These are phyloP conservation scores for Stenopsyche tienmushanensis DNA, from an alignment of 1,140 invertebrate genomes.

Conservation along the genomic window DNA sequence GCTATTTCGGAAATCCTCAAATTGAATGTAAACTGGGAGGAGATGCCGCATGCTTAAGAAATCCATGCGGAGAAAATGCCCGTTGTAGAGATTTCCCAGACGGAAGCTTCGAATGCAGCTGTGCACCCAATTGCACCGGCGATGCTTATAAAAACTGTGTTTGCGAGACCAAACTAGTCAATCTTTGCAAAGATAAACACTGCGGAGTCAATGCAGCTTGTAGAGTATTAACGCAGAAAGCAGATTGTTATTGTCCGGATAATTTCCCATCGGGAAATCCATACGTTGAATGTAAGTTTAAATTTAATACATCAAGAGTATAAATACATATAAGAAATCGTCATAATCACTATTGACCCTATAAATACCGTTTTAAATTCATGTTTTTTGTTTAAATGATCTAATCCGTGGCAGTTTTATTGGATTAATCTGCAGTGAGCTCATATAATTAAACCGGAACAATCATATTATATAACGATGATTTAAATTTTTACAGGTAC, in stretches of 20 bases:
- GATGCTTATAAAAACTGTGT: conserved; percentile 77
- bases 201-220: conserved; percentile 85
- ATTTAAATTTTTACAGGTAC: conserved; percentile 59
- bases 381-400: too few species aligned
- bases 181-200: conserved; percentile 67
- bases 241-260: conserved; percentile 81
- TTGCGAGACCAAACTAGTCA: conserved; percentile 63
- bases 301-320: background rate
- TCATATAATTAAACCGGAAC: too few species aligned
- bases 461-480: too few species aligned
- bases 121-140: conserved; percentile 75
- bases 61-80: conserved; percentile 83
- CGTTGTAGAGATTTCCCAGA: conserved; percentile 73
- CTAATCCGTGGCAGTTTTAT: too few species aligned
- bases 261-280: conserved; percentile 82
- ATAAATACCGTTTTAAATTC: too few species aligned
- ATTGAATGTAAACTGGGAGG: conserved; percentile 70
- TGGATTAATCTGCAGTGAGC: too few species aligned
- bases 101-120: conserved; percentile 75
- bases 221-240: conserved; percentile 63
- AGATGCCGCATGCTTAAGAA: conserved; percentile 69
- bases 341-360: too few species aligned
- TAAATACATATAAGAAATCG: too few species aligned
- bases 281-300: conserved; percentile 74
- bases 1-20: conserved; percentile 79